Conservation (phyloP, 2,797 vertebrate genomes). For the Sebastiscus tertius region DNA sequence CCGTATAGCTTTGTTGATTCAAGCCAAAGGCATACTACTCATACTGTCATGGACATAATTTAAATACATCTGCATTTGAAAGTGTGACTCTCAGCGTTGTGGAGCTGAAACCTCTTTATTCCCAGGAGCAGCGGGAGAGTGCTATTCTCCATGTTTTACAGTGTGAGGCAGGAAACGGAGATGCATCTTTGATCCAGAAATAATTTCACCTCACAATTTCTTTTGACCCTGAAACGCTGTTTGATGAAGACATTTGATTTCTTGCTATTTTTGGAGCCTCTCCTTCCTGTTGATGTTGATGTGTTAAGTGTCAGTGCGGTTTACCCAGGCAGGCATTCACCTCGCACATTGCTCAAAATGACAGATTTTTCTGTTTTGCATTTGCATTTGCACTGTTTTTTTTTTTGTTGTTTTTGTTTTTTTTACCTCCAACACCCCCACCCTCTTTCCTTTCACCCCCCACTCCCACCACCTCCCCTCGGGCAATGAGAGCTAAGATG, state of each 20-base stretch:
- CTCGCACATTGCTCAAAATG: slow-evolving; percentile 46
- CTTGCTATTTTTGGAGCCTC: slow-evolving; percentile 47
- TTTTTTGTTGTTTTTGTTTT: background rate
- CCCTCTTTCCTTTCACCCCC: slow-evolving; percentile 23
- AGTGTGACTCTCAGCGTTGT: background rate
- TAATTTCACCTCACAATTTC: slow-evolving; percentile 21
- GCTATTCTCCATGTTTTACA: background rate
- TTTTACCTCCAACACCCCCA: slow-evolving; percentile 22
- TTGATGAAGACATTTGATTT: slow-evolving; percentile 40
- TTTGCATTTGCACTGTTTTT: background rate
- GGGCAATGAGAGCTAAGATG: slow-evolving; percentile 52
- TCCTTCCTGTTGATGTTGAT: slow-evolving; percentile 42
- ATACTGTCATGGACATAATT: background rate
- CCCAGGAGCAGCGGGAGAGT: background rate
- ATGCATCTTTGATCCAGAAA: slow-evolving; percentile 48
- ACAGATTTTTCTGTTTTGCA: slow-evolving; percentile 43
- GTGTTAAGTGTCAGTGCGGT: slow-evolving; percentile 28
- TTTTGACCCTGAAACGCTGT: slow-evolving; percentile 33
- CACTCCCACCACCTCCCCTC: slow-evolving; percentile 47
- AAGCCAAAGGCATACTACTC: background rate
- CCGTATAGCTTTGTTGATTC: background rate
- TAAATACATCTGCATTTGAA: slow-evolving; percentile 6
- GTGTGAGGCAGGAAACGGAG: background rate
- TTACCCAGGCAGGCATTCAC: slow-evolving; percentile 31
- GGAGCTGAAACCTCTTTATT: background rate